Base-by-base conservation (phyloP, 1,140 invertebrate species). In the Acyrthosiphon pisum region DNA sequence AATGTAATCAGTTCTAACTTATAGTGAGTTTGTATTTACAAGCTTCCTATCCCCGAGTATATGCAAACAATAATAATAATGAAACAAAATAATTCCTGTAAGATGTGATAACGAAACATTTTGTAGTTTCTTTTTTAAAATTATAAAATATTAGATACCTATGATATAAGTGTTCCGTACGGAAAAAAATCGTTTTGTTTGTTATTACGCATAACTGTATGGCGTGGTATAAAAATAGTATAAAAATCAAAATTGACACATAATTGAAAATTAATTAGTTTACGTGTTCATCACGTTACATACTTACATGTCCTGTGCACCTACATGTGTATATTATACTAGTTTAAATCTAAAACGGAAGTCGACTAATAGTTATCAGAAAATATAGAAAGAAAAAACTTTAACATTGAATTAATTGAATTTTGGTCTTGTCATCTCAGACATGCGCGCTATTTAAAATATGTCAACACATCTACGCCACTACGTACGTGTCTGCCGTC, bases 331-430 rank as follows among this genome's bases (percentile, higher is more conserved):
- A 30, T 30, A 76, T 76, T 76, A 76, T 35, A 76, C 30, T 30
- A 18, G 14, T 76, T 76, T 18, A n/a, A 18, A 76, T 20, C 60
- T 76, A n/a, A 76, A 76, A 76, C 14, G n/a, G n/a, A 76, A 18
- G 60, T 18, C n/a, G 30, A 11, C 60, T 56, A 56, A 3, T 50
- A 68, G 30, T 76, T 76, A 76, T 30, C 14, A 18, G 0, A n/a
- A 76, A 76, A 18, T 35, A 76, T 76, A n/a, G 14, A 76, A n/a
- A 76, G 26, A 76, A 76, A 76, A 76, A 76, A 76, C 60, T 68
- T n/a, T 6, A 76, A 76, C 60, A 76, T n/a, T n/a, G 60, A 76
- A n/a, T 76, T 76, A 76, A 76, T 76, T 76, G 60, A 76, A 76
- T 76, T 76, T 76, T n/a, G n/a, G 30, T 76, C 14, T 76, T n/a